Conservation (phyloP, 2,113 vertebrate genomes). For the Silurus asotus region DNA sequence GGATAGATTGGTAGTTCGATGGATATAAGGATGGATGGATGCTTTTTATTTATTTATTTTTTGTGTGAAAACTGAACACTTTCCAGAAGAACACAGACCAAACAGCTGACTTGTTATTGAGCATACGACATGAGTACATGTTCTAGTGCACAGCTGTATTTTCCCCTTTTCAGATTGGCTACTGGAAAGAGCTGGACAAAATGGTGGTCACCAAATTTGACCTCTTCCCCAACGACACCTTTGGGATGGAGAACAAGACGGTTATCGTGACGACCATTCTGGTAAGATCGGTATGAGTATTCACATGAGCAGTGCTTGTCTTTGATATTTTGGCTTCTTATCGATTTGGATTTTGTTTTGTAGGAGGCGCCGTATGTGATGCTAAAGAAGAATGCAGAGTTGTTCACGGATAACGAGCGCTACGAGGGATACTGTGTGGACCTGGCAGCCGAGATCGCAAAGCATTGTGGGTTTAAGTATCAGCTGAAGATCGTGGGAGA, state of each 20-base stretch:
- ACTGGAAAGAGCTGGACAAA: slow-evolving; percentile 96
- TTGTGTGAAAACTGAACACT: not conserved
- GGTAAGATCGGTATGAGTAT: slow-evolving; percentile 71
- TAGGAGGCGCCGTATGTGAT: slow-evolving; percentile 89
- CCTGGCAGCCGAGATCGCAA: slow-evolving; percentile 93
- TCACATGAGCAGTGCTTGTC: not conserved
- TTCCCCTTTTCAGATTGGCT: slow-evolving; percentile 83
- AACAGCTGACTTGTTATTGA: not conserved
- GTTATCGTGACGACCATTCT: slow-evolving; percentile 95
- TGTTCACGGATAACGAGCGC: slow-evolving; percentile 85
- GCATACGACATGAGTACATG: no score
- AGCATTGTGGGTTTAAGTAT: slow-evolving; percentile 96
- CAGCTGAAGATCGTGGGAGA: slow-evolving; percentile 93
- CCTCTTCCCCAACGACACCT: slow-evolving; percentile 89
- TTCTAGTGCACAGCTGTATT: not conserved
- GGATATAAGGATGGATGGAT: no score
- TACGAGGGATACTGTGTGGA: slow-evolving; percentile 95
- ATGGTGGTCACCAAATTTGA: slow-evolving; percentile 93
- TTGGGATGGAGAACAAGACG: slow-evolving; percentile 94
- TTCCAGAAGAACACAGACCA: not conserved
- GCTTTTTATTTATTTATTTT: no score
- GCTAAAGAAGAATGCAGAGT: slow-evolving; percentile 89
- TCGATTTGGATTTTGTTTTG: not conserved
- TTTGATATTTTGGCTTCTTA: not conserved
- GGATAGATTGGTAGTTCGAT: no score